Base-by-base conservation (phyloP, 2,888 invertebrate species). In the Aethes cnicana region DNA sequence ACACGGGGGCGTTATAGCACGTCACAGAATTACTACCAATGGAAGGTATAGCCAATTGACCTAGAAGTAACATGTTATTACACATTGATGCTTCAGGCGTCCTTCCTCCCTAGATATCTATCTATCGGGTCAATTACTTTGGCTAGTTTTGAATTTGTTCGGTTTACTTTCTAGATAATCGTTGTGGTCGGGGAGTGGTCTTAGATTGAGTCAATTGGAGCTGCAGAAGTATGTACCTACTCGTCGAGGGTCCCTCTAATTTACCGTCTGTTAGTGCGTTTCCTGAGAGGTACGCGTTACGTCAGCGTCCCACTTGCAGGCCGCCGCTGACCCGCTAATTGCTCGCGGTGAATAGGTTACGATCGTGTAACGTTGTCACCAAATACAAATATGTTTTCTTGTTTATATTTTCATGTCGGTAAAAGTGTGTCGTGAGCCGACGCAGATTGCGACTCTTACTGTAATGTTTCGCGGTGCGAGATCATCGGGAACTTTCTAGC, bases 21-120 rank as follows among this genome's bases (percentile, higher is more conserved):
- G 66, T 65, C 68, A 72, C 64, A 69, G 75, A 74, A 80, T 79
- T 74, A 77, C 70, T 66, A 72, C 75, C 75, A 83, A 77, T 75
- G 74, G 69, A 69, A 74, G 77, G 69, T 74, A 72, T 57, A 72
- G 69, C 68, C 78, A 80, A 83, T 84, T 84, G 85, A 85, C 86
- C 84, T 61, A 85, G 73, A 79, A 80, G 69, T 68, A 68, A 74
- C 74, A 68, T 71, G 70, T 74, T 74, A 81, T 82, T 80, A 78
- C 70, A 64, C 61, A 61, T 66, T 60, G 63, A 67, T 59, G 66
- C 64, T 72, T 68, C 63, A 73, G 72, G 71, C 72, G 72, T 71
- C 72, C 66, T 62, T 62, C 57, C 53, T 57, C 57, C 66, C 69
- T 69, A 68, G 71, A 70, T 72, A 69, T 37, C 47, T 18, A 52